Evolutionary conservation across 2,888 invertebrate genomes (phyloP), one percentile per base, ranked within the genome.

Genomic region (Heteromurus nitidus): DNA sequence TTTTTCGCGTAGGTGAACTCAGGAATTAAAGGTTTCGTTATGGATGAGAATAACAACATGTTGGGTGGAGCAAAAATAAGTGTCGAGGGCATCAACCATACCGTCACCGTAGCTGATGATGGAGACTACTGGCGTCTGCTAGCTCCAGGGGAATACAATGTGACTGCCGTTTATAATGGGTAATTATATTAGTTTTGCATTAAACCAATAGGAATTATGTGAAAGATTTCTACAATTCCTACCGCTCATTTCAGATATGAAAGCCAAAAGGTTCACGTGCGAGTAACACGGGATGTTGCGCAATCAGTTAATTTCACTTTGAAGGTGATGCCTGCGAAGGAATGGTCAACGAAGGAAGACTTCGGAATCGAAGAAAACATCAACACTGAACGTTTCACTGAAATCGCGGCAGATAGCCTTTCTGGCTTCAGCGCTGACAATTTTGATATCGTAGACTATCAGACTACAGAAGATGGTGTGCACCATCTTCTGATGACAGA

Each of bases 51-150:
- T 82, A 95, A 96, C 0, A 92, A 93, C 65, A 91, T 92, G 0
- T 91, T 97, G 0, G 87, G 90, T 0, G 92, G 93, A 88, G 96
- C 95, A 0, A 93, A 92, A 18, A 92, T 99, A 47, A 90, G 91
- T 0, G 93, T 98, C 0, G 91, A 92, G 85, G 95, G 95, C 0
- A 93, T 95, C 69, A 90, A 92, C 31, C 97, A 97, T 89, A 90
- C 90, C 1, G 92, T 95, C 0, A 92, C 90, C 44, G 91, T 95
- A 0, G 93, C 94, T 0, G 89, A 89, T 7, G 91, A 91, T 82
- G 99, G 99, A 0, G 98, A 99, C 90, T 99, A 95, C 90, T 99
- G 96, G 96, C 92, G 97, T 30, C 90, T 99, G 28, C 90, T 99
- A 7, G 89, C 93, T 16, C 97, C 98, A 0, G 98, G 98, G 22